A percentile compares a stretch with the other conserved stretches of the same genome.
These are phyloP conservation scores for Dromius quadrimaculatus DNA, from an alignment of 2,888 invertebrate genomes.

Conservation along the genomic window DNA sequence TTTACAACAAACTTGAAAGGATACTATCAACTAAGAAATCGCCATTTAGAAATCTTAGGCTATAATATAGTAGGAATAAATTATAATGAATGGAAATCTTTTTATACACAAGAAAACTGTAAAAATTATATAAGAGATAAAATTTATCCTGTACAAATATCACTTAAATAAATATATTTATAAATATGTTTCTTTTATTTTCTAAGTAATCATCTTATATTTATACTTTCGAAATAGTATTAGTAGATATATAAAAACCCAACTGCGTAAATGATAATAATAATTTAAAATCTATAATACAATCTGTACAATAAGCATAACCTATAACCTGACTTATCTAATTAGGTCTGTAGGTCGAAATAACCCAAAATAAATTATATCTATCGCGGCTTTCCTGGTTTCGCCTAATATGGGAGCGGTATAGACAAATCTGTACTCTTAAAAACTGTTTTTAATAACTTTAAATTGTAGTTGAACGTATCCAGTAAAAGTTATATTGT, in stretches of 20 bases:
- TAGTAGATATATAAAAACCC: not conserved
- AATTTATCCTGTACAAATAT: slow-evolving; percentile 48
- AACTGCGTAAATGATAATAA: slow-evolving; percentile 13
- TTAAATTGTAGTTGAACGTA: not conserved
- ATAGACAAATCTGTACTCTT: not conserved
- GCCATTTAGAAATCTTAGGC: slow-evolving; percentile 75
- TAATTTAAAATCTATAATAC: not conserved
- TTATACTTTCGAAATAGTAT: slow-evolving; percentile 19
- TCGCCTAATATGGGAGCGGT: not conserved
- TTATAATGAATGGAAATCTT: slow-evolving; percentile 70
- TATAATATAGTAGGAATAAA: slow-evolving; percentile 71
- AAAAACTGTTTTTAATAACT: not conserved
- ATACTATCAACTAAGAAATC: slow-evolving; percentile 67
- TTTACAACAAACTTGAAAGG: slow-evolving; percentile 68
- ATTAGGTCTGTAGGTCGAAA: slow-evolving; percentile 21
- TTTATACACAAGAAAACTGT: slow-evolving; percentile 69
- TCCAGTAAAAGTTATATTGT: no score
- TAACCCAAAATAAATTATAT: slow-evolving; percentile 6
- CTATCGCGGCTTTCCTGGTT: no score
- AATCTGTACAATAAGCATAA: slow-evolving; percentile 4
- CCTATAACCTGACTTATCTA: slow-evolving; percentile 32
- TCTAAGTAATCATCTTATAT: slow-evolving; percentile 1
- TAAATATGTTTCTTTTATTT: slow-evolving; percentile 4
- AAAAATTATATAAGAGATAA: slow-evolving; percentile 65
- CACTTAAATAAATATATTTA: slow-evolving; percentile 12